Percentiles rank a stretch among this genome's conserved stretches.
phyloP scores from a whole-genome alignment of 2,113 vertebrate species.

The Clinocottus analis region DNA sequence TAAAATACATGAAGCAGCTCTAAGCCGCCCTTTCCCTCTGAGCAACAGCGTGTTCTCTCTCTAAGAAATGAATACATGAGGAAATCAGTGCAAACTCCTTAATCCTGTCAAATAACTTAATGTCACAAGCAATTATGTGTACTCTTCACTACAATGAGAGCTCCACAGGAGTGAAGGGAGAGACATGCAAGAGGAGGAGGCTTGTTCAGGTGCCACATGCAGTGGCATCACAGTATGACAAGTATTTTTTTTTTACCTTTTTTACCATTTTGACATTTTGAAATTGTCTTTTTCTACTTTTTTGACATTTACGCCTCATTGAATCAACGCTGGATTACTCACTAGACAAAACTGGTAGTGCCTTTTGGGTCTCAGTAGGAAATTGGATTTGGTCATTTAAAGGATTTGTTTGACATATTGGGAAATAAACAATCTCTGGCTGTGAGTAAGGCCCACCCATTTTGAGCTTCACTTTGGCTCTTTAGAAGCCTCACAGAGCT shows the following conservation, averaged over 20 bases:
- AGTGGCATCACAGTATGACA: neutral
- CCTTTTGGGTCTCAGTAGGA: neutral
- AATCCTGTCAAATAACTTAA: slow-evolving; percentile 34
- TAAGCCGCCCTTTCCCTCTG: neutral
- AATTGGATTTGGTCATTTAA: neutral
- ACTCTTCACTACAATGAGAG: slow-evolving; percentile 26
- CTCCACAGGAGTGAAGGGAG: slow-evolving; percentile 26
- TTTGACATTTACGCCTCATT: slow-evolving; percentile 11
- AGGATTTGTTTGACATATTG: slow-evolving; percentile 1
- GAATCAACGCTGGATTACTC: neutral
- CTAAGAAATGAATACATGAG: neutral
- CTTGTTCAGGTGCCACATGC: neutral
- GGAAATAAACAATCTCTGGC: neutral
- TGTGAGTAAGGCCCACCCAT: no score
- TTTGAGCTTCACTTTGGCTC: no score
- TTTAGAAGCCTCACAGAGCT: no score
- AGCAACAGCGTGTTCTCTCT: neutral
- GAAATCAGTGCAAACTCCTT: slow-evolving; percentile 33
- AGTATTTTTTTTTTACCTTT: neutral
- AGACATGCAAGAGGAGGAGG: neutral
- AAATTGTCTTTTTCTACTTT: neutral
- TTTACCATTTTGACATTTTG: neutral
- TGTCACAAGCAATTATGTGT: slow-evolving; percentile 42
- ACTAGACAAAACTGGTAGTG: neutral
- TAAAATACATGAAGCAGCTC: neutral